Evolutionary conservation across 2,888 invertebrate species (phyloP).

Genomic region (Deladenus siricidicola): DNA sequence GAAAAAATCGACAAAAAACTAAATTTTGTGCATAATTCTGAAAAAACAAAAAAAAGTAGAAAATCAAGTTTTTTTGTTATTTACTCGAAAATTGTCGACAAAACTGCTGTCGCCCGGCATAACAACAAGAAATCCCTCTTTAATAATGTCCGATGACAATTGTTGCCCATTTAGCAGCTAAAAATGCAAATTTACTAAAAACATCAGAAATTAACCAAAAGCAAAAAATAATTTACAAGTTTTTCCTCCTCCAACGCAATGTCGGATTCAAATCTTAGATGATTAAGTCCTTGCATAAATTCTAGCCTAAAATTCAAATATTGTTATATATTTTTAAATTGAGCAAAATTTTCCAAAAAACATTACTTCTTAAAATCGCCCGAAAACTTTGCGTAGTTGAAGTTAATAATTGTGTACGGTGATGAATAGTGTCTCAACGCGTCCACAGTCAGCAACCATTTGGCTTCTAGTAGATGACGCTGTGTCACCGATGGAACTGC

Average conservation of each 20-base stretch:
- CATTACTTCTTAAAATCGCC: slow-evolving; percentile 65
- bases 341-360: slow-evolving; percentile 48
- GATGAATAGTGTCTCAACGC: slow-evolving; percentile 32
- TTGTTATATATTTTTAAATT: slow-evolving; percentile 51
- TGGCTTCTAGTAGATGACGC: slow-evolving; percentile 34
- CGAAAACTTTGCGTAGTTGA: slow-evolving; percentile 80
- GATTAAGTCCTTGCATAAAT: slow-evolving; percentile 30
- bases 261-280: slow-evolving; percentile 45
- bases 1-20: no score
- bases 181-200: not conserved
- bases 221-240: slow-evolving; percentile 15
- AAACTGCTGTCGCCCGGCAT: slow-evolving; percentile 40
- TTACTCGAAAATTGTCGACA: slow-evolving; percentile 35
- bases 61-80: no score
- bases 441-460: slow-evolving; percentile 40
- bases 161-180: slow-evolving; percentile 6
- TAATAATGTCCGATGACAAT: slow-evolving; percentile 27
- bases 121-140: slow-evolving; percentile 36
- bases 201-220: not conserved
- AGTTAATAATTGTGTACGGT: slow-evolving; percentile 78
- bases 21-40: not conserved
- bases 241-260: slow-evolving; percentile 43
- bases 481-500: slow-evolving; percentile 32
- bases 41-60: not conserved
- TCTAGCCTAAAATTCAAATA: slow-evolving; percentile 15